Conservation (phyloP, 2,797 vertebrate genomes). For the Champsocephalus gunnari region DNA sequence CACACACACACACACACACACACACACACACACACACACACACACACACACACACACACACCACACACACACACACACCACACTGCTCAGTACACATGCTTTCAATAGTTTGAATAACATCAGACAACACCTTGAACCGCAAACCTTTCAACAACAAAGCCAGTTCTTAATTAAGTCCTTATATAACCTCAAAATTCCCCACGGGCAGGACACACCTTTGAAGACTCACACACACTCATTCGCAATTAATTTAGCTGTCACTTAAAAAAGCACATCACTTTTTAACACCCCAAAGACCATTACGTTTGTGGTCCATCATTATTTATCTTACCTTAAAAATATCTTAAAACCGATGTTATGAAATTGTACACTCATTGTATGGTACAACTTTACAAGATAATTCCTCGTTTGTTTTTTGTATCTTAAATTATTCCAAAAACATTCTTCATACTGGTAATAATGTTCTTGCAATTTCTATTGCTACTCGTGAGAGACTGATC, state of each 20-base stretch:
- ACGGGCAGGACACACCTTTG: too few species aligned
- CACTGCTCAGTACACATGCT: conserved; percentile 14
- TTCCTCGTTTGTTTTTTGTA: neutral
- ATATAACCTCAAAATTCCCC: neutral
- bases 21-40: neutral
- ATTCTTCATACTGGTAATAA: neutral
- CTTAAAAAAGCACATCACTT: neutral
- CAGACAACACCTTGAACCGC: conserved; percentile 20
- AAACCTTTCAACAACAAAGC: conserved; percentile 7
- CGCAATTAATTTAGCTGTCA: neutral
- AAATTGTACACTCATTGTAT: neutral
- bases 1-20: neutral
- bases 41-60: neutral
- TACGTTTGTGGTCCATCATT: too few species aligned
- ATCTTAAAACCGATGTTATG: neutral
- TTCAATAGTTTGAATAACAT: conserved; percentile 40
- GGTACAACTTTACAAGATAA: neutral
- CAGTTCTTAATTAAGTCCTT: conserved; percentile 1
- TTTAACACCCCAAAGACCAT: too few species aligned
- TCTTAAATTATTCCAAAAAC: neutral
- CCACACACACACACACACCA: conserved; percentile 1
- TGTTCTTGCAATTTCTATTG: neutral
- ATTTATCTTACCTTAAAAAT: too few species aligned
- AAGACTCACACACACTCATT: neutral
- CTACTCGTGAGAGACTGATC: neutral